These are phyloP conservation scores for Cataglyphis altisquamis DNA, from an alignment of 2,888 invertebrate genomes.

Conservation along the genomic window DNA sequence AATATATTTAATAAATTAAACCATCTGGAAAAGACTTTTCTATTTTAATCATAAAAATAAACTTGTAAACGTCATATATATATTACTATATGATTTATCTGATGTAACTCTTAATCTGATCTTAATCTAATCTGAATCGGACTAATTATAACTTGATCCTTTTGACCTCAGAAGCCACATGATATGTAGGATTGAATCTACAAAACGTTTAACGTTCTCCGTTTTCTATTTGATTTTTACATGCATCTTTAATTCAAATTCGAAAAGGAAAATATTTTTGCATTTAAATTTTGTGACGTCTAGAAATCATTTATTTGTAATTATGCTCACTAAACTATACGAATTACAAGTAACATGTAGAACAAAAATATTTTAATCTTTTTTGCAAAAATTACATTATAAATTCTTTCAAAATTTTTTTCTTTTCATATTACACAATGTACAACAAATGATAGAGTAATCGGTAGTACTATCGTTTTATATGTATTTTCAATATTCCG, in stretches of 20 bases:
- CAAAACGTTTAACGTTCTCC: neutral
- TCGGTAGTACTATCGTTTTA: neutral
- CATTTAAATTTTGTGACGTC: neutral
- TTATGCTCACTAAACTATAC: neutral
- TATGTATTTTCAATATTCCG: neutral
- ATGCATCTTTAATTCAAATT: neutral
- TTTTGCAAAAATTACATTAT: neutral
- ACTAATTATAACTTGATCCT: slow-evolving; percentile 10
- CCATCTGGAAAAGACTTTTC: neutral
- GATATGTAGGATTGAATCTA: neutral
- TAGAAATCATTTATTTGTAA: neutral
- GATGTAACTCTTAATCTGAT: slow-evolving; percentile 10
- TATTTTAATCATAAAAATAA: neutral
- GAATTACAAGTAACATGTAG: neutral
- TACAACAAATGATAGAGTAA: neutral
- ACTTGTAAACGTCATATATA: neutral
- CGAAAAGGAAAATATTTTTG: neutral
- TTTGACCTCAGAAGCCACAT: neutral
- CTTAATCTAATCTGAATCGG: neutral
- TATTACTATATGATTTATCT: neutral
- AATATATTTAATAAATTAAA: neutral
- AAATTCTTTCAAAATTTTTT: neutral
- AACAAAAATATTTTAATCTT: neutral
- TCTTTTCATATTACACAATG: neutral
- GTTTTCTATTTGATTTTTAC: neutral